A percentile compares a stretch with the other conserved stretches of the same genome.
Conservation (phyloP, 2,797 vertebrate genomes). For the Apodemus agrarius region DNA sequence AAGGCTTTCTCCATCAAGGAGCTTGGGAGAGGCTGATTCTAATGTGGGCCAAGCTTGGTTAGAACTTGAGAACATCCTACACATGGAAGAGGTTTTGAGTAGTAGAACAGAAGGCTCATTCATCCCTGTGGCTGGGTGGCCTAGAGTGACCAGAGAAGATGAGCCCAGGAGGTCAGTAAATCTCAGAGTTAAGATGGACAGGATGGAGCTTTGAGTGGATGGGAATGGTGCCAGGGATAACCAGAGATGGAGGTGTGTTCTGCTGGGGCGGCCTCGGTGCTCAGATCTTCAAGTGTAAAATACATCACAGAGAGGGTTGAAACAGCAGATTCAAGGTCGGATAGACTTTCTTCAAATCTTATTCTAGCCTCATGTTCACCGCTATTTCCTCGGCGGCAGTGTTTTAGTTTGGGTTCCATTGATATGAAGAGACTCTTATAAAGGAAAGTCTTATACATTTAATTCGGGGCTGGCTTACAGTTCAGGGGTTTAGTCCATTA, state of each 20-base stretch:
- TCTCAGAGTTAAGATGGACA: neutral
- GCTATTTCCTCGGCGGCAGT: neutral
- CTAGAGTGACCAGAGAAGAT: neutral
- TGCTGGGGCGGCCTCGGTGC: neutral
- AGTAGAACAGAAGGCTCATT: neutral
- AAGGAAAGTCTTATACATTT: neutral
- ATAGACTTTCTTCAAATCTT: neutral
- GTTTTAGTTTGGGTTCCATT: neutral
- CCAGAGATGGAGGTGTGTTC: too few relatives aligned
- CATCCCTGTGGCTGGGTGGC: neutral
- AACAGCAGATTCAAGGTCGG: neutral
- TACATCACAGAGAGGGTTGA: neutral
- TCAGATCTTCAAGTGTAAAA: neutral
- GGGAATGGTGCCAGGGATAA: neutral
- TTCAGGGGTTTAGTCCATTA: neutral
- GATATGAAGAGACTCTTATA: neutral
- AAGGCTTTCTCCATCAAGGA: neutral
- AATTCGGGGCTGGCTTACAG: neutral
- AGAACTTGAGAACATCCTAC: neutral
- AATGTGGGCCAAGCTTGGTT: neutral
- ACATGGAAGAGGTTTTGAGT: neutral
- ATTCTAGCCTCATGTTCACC: neutral
- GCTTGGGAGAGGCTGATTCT: neutral
- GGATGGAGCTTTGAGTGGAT: neutral
- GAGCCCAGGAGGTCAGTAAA: neutral